phyloP scores from a whole-genome alignment of 2,113 vertebrate genomes.

The Psilopsiagon aymara region DNA sequence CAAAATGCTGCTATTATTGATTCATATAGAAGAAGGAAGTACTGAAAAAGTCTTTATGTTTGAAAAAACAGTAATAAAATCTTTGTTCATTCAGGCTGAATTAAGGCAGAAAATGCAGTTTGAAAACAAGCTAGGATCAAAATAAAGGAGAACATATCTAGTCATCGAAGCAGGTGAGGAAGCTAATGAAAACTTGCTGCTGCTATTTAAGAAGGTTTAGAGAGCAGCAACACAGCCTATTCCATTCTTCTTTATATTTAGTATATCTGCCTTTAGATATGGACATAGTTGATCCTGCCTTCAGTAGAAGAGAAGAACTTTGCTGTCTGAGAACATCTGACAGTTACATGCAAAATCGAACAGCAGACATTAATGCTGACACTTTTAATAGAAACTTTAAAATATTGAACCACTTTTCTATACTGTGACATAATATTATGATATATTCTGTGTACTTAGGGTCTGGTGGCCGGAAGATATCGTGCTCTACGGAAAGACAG shows the following conservation, averaged over 20 bases:
- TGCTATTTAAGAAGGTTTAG: background rate
- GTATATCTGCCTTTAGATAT: background rate
- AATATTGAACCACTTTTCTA: background rate
- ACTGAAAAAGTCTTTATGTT: background rate
- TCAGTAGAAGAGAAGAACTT: background rate
- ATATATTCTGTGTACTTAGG: background rate
- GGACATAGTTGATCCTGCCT: rapidly evolving
- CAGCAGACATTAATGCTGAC: background rate
- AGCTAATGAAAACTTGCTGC: background rate
- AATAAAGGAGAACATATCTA: background rate
- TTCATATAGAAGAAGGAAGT: background rate
- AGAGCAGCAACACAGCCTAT: background rate
- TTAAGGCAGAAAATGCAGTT: background rate
- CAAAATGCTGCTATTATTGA: background rate
- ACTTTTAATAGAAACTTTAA: background rate
- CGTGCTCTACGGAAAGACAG: no score
- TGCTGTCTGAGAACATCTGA: background rate
- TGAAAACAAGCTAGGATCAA: background rate
- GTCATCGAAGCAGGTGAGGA: background rate
- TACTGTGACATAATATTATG: background rate
- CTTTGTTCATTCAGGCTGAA: background rate
- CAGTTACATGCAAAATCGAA: background rate
- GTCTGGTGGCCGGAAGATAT: no score
- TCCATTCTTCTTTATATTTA: background rate
- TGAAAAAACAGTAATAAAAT: background rate